Conservation (phyloP, 2,888 invertebrate species). For the Julus scanicus region DNA sequence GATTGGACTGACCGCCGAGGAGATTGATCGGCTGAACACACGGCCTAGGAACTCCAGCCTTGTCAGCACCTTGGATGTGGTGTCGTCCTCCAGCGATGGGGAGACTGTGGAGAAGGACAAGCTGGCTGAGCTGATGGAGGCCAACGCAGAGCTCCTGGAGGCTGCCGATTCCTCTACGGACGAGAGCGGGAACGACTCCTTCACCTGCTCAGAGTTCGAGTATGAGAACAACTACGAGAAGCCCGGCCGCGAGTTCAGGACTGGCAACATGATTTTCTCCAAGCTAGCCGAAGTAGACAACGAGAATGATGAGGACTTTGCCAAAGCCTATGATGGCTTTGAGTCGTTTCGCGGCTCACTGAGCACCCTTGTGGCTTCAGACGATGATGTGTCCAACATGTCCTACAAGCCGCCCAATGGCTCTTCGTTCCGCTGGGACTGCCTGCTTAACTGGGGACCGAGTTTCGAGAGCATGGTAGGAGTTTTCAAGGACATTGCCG, state of each 20-base stretch:
- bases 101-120: conserved; percentile 61
- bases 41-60: conserved; percentile 89
- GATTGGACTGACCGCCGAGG: conserved; percentile 91
- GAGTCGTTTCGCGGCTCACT: conserved; percentile 94
- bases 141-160: conserved; percentile 62
- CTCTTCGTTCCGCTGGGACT: conserved; percentile 85
- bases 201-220: conserved; percentile 98
- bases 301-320: conserved; percentile 63
- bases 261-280: conserved; percentile 72
- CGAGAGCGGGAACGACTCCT: conserved; percentile 93
- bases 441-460: conserved; percentile 94
- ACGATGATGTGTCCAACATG: conserved; percentile 87
- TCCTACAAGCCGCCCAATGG: conserved; percentile 84
- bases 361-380: conserved; percentile 92
- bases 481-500: conserved; percentile 96
- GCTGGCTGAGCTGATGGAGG: conserved; percentile 64
- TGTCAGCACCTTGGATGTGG: conserved; percentile 90
- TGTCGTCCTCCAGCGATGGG: conserved; percentile 77
- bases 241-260: conserved; percentile 63
- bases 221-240: conserved; percentile 82
- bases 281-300: conserved; percentile 66
- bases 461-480: conserved; percentile 95
- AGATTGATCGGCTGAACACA: conserved; percentile 89
- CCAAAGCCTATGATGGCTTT: conserved; percentile 81
- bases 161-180: conserved; percentile 72